These are phyloP conservation scores for Taenioides sp. DNA, from an alignment of 2,797 vertebrate species.

Conservation along the genomic window DNA sequence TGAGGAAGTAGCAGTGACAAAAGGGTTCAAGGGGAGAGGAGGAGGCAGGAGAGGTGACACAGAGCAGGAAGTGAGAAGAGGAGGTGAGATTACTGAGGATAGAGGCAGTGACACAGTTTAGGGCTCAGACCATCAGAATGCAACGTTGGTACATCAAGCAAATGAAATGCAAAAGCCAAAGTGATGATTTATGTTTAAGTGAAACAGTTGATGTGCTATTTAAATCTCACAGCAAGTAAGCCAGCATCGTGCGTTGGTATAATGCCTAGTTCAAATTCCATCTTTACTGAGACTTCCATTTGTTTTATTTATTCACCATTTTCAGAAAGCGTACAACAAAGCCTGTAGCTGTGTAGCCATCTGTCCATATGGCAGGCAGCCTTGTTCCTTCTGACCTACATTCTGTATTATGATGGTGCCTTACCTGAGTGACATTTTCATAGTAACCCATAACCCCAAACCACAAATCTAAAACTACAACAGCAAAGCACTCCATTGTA, in stretches of 20 bases:
- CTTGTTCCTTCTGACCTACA: too few relatives aligned
- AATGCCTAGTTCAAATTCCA: background rate
- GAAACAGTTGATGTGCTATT: background rate
- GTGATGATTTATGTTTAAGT: background rate
- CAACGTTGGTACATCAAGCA: conserved; percentile 21
- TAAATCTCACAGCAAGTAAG: too few relatives aligned
- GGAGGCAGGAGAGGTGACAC: conserved; percentile 18
- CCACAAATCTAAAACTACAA: background rate
- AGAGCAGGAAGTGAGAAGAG: conserved; percentile 38
- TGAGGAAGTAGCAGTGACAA: conserved; percentile 24
- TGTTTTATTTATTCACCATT: background rate
- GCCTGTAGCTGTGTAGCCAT: background rate
- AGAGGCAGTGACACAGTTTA: conserved; percentile 23
- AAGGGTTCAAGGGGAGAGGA: conserved; percentile 18
- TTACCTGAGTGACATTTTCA: background rate
- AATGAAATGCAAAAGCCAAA: background rate
- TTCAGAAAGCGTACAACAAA: background rate
- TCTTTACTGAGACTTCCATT: background rate
- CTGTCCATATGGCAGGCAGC: background rate
- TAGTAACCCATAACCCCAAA: too few relatives aligned
- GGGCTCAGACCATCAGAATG: conserved; percentile 21
- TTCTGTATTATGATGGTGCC: background rate
- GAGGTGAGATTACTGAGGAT: conserved; percentile 56
- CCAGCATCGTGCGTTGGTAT: too few relatives aligned
- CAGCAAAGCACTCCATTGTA: background rate